Evolutionary conservation across 2,888 invertebrate genomes (phyloP), one percentile per base, ranked within the genome.

Genomic region (Ectemnius continuus): DNA sequence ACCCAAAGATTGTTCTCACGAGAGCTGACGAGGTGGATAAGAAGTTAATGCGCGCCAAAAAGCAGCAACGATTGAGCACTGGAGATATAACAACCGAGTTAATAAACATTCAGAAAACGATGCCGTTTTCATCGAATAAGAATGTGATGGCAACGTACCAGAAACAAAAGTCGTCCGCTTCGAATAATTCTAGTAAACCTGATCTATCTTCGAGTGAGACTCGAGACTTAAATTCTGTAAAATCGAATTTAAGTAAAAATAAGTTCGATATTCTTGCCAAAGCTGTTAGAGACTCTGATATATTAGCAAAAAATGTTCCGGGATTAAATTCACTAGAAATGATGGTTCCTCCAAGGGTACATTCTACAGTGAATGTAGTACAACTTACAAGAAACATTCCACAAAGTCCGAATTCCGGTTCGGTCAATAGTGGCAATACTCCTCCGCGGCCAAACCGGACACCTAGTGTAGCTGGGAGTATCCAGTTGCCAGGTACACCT

Each of bases 281-380:
- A 61, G 88, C 89, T 0, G 89, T 89, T 4, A 79, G 86, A 16
- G 88, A 89, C 59, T 90, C 88, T 56, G 90, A 90, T 62, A 90
- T 91, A 52, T 81, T 93, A 28, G 90, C 92, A 20, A 91, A 92
- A 64, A 92, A 91, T 70, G 91, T 93, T 2, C 93, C 94, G 36
- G 94, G 94, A 13, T 88, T 94, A 76, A 92, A 93, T 75, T 92
- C 93, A 61, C 90, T 93, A 60, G 93, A 94, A 75, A 93, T 93
- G 91, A 92, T 95, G 75, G 91, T 92, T 52, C 94, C 94, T 1
- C 88, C 90, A 11, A 85, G 90, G 14, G 87, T 91, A 73, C 91
- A 84, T 88, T 91, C 85, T 6, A 91, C 92, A 6, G 93, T 94
- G 0, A 93, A 94, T 86, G 93, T 94, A 1, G 94, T 94, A 0